Evolutionary conservation across 2,797 vertebrate genomes (phyloP), one percentile per base, ranked within the genome.

Genomic region (Echiichthys vipera): DNA sequence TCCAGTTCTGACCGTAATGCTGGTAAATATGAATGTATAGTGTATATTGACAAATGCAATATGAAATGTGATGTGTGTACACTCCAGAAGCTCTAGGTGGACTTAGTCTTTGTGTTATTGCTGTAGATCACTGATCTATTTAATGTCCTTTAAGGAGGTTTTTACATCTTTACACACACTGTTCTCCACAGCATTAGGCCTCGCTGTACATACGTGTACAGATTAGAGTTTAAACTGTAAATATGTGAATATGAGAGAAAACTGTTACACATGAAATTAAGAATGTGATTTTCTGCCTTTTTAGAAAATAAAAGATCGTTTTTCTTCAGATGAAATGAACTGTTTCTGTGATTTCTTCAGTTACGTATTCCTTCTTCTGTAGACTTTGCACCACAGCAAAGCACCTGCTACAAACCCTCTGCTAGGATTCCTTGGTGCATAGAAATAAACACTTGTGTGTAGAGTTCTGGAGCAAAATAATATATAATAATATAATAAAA

Each of bases 211-310:
- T 65, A 65, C 27, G 30, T 88, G 65, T 88, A 77, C 46, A 88
- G 45, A 77, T 51, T 40, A 66, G 6, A 77, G 9, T 67, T 74
- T 5, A 13, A 18, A 42, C 5, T 92, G 88, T 92, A 90, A 81
- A 92, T 91, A 85, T 89, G 71, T 88, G 54, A 86, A 86, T 80
- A 74, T 53, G 46, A 54, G 17, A 64, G 42, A 77, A 39, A 74
- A 64, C 49, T 59, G 78, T 84, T 87, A 65, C 56, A 66, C 53
- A 71, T 68, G 43, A 70, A 74, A 79, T 66, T 68, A 83, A 77
- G 71, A 66, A 67, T 55, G 32, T 46, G 5, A 49, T n/a, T 68
- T 64, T 80, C n/a, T 47, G 20, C 4, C 46, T 58, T 78, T 76
- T 37, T 27, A n/a, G 3, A 49, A 51, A 47, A 76, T 27, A 53